Percentiles rank a stretch among this genome's conserved stretches.
phyloP scores from a whole-genome alignment of 2,888 invertebrate species.

The Xylota segnis region DNA sequence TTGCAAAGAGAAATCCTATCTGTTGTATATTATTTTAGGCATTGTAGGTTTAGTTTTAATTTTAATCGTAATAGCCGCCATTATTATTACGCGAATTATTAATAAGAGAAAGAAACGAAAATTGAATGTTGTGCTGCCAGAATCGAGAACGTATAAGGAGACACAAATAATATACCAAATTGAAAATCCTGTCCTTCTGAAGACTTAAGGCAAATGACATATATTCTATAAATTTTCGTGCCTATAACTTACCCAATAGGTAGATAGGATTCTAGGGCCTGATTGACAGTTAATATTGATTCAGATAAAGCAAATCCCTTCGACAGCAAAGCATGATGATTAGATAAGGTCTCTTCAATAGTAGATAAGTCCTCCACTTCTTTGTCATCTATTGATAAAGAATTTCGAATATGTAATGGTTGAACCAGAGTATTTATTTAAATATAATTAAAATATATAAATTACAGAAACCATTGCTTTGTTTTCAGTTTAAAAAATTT shows the following conservation, averaged over 20 bases:
- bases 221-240: conserved; percentile 11
- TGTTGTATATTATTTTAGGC: conserved; percentile 85
- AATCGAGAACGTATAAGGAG: conserved; percentile 92
- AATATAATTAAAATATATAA: conserved; percentile 59
- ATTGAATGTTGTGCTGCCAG: conserved; percentile 91
- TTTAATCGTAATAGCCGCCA: conserved; percentile 83
- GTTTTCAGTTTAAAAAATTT: too few species aligned
- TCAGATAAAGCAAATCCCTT: conserved; percentile 95
- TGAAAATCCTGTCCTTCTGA: conserved; percentile 92
- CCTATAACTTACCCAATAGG: conserved; percentile 89
- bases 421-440: conserved; percentile 69
- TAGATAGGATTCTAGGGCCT: conserved; percentile 95
- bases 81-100: conserved; percentile 85
- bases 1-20: conserved; percentile 81
- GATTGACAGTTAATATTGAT: conserved; percentile 92
- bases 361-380: conserved; percentile 89
- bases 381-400: conserved; percentile 86
- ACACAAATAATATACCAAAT: conserved; percentile 94
- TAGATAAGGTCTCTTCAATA: conserved; percentile 87
- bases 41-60: conserved; percentile 85
- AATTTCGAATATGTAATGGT: conserved; percentile 17
- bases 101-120: conserved; percentile 86
- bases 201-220: conserved; percentile 85
- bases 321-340: conserved; percentile 89
- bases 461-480: conserved; percentile 41